A percentile compares a stretch with the other conserved stretches of the same genome.
phyloP scores from a whole-genome alignment of 2,797 vertebrate species.

The Enteromius mattozi region DNA sequence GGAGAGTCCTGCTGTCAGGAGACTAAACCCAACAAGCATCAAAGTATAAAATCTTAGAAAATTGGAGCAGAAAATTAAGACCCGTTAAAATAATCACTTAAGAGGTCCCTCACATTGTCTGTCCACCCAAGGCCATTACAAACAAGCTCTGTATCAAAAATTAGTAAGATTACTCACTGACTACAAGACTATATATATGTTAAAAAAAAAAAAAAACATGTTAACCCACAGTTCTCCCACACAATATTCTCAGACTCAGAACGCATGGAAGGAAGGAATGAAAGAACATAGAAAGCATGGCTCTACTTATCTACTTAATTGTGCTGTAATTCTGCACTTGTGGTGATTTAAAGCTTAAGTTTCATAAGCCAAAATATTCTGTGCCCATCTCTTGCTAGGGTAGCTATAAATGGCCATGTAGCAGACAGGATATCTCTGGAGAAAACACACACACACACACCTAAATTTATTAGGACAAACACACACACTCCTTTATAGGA shows the following conservation, averaged over 20 bases:
- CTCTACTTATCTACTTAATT: neutral
- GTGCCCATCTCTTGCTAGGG: conserved; percentile 7
- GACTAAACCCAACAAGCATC: neutral
- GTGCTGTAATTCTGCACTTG: neutral
- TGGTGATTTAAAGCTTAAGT: neutral
- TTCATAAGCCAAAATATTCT: conserved; percentile 21
- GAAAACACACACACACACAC: conserved; percentile 23
- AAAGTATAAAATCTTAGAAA: neutral
- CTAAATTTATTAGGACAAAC: conserved; percentile 48
- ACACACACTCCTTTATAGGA: conserved; percentile 31
- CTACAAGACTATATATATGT: neutral
- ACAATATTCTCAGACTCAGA: neutral
- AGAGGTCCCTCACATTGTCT: neutral
- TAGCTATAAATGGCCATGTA: conserved; percentile 24
- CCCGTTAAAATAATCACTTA: neutral
- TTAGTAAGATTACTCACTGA: neutral
- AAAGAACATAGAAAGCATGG: neutral
- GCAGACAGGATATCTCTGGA: conserved; percentile 19
- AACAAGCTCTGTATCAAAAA: neutral
- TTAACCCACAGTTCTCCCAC: neutral
- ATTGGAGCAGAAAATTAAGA: neutral
- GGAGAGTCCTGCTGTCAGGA: neutral
- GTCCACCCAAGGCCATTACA: neutral
- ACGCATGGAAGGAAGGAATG: neutral
- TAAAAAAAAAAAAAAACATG: neutral